Evolutionary conservation across 2,113 vertebrate species (phyloP).

Genomic region (Rhinoderma darwinii): DNA sequence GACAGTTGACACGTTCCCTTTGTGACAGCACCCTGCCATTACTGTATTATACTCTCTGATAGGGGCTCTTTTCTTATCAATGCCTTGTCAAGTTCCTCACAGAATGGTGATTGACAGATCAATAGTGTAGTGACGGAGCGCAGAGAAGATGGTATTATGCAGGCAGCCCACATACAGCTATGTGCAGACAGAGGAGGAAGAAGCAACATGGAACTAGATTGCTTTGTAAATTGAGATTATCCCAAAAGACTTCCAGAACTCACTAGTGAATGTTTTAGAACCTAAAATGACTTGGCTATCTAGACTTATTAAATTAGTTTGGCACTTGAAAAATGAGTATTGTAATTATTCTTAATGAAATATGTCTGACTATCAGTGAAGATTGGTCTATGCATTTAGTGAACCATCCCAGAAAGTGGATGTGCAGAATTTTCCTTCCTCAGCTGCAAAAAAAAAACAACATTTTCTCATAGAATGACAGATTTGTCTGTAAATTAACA

Average conservation of each 20-base stretch:
- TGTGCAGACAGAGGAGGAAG: conserved; percentile 15
- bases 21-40: background rate
- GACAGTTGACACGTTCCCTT: conserved; percentile 49
- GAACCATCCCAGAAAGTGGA: background rate
- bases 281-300: background rate
- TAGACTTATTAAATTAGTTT: background rate
- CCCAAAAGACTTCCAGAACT: background rate
- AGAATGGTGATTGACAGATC: conserved; percentile 52
- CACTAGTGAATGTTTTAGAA: background rate
- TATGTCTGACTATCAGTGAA: background rate
- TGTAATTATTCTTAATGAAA: background rate
- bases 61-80: conserved; percentile 49
- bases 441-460: background rate
- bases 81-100: conserved; percentile 18
- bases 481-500: background rate
- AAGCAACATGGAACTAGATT: conserved; percentile 44
- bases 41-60: conserved; percentile 12
- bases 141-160: conserved; percentile 28
- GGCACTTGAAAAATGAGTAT: background rate
- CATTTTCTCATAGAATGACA: background rate
- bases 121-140: conserved; percentile 3
- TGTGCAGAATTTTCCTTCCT: background rate
- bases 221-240: conserved; percentile 39
- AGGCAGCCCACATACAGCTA: conserved; percentile 6
- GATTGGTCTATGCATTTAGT: background rate